Evolutionary conservation across 2,888 invertebrate genomes (phyloP).

Genomic region (Zelleria hepariella): DNA sequence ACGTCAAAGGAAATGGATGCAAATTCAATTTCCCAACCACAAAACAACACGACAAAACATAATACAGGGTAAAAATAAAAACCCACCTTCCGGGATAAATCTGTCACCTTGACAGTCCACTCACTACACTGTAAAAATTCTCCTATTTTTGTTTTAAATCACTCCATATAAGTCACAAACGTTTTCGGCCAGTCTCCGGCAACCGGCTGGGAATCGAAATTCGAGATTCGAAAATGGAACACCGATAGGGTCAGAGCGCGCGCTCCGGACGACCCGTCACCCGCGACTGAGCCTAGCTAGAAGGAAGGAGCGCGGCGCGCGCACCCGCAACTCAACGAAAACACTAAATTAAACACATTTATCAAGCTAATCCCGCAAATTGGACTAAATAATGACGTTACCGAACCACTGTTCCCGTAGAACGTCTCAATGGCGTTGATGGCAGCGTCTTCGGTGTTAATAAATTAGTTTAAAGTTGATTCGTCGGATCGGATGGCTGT

Average conservation of each 20-base stretch:
- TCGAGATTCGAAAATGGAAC: not conserved
- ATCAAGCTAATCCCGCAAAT: constrained; percentile 66
- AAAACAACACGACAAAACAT: not conserved
- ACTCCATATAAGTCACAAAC: not conserved
- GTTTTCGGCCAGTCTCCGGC: not conserved
- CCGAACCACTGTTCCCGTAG: constrained; percentile 32
- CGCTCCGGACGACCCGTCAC: constrained; percentile 20
- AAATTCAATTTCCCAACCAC: constrained; percentile 9
- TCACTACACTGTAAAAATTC: constrained; percentile 3
- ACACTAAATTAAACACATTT: constrained; percentile 66
- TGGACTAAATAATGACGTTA: constrained; percentile 66
- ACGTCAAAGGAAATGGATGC: constrained; percentile 11
- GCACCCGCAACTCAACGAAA: constrained; percentile 45
- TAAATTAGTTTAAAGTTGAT: constrained; percentile 50
- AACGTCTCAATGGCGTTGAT: constrained; percentile 35
- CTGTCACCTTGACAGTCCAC: not conserved
- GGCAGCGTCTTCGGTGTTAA: constrained; percentile 44
- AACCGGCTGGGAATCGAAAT: not conserved
- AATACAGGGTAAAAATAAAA: not conserved
- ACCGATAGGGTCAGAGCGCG: not conserved
- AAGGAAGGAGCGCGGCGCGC: constrained; percentile 47
- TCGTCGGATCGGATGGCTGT: constrained; percentile 11
- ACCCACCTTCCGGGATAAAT: not conserved
- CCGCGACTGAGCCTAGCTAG: constrained; percentile 6
- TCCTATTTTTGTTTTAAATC: not conserved